A percentile compares a stretch with the other conserved stretches of the same genome.
Conservation (phyloP, 2,113 vertebrate genomes). For the Malurus cyaneus region DNA sequence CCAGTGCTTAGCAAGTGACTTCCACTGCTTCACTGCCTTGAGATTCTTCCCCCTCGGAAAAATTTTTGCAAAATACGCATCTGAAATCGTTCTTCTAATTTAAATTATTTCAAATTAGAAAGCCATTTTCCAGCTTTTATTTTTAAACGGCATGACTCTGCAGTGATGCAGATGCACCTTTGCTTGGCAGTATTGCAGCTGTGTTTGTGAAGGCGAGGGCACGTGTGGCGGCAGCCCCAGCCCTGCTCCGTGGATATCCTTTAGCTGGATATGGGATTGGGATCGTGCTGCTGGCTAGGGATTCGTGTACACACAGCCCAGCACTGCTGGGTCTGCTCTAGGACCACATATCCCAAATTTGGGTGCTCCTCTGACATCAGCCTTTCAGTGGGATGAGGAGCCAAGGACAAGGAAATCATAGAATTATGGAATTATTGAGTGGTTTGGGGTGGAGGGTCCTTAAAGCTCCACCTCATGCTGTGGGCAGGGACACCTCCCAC, state of each 20-base stretch:
- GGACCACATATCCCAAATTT: neutral
- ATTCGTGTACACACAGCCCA: rapidly evolving
- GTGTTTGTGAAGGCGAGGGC: neutral
- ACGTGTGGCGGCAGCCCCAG: neutral
- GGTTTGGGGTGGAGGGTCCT: neutral
- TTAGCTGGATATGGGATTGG: neutral
- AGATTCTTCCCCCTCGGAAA: neutral
- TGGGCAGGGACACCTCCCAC: neutral
- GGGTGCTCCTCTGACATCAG: neutral
- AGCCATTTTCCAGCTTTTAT: conserved; percentile 22
- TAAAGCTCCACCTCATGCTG: neutral
- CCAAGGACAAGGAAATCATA: neutral
- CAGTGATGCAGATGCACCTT: conserved; percentile 53
- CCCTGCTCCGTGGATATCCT: neutral
- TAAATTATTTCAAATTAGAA: conserved; percentile 14
- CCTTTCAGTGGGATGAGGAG: neutral
- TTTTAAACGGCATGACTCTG: conserved; percentile 47
- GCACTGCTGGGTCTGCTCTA: neutral
- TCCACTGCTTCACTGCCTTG: neutral
- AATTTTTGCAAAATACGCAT: neutral
- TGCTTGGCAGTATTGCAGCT: neutral
- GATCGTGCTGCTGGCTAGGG: neutral
- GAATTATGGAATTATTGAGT: neutral
- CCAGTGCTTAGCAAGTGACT: neutral
- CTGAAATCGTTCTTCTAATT: neutral